Percentiles rank a stretch among this genome's conserved stretches.
Conservation (phyloP, 2,797 vertebrate species). For the Gallinago nigripennis region DNA sequence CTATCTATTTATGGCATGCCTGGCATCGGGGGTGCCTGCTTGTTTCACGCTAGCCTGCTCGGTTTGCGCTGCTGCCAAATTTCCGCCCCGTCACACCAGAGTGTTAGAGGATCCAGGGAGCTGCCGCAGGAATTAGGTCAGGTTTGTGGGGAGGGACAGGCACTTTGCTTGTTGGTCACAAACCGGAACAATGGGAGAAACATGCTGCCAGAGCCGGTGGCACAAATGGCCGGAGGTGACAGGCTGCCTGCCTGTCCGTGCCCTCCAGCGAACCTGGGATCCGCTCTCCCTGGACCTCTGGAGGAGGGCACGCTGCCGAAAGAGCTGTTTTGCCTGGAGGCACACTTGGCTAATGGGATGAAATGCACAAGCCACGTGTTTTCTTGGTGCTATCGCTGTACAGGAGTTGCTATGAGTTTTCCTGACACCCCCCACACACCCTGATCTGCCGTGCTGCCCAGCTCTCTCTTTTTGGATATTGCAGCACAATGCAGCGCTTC, state of each 20-base stretch:
- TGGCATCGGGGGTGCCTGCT: background rate
- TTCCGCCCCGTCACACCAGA: background rate
- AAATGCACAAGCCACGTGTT: background rate
- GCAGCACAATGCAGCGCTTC: background rate
- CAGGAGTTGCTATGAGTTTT: background rate
- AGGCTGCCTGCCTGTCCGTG: background rate
- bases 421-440: background rate
- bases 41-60: background rate
- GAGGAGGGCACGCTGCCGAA: background rate
- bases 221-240: background rate
- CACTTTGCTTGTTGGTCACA: background rate
- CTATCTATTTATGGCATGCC: background rate
- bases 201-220: background rate
- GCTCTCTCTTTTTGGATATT: background rate
- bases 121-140: constrained; percentile 31
- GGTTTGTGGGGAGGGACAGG: background rate
- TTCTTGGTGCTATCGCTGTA: background rate
- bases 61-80: background rate
- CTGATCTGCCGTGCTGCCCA: background rate
- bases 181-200: background rate
- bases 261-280: background rate
- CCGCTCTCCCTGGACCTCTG: background rate
- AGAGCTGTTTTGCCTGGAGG: background rate
- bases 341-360: background rate
- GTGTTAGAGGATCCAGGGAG: background rate